Base-by-base conservation (phyloP, 2,113 vertebrate genomes). In the Aphelocoma coerulescens region DNA sequence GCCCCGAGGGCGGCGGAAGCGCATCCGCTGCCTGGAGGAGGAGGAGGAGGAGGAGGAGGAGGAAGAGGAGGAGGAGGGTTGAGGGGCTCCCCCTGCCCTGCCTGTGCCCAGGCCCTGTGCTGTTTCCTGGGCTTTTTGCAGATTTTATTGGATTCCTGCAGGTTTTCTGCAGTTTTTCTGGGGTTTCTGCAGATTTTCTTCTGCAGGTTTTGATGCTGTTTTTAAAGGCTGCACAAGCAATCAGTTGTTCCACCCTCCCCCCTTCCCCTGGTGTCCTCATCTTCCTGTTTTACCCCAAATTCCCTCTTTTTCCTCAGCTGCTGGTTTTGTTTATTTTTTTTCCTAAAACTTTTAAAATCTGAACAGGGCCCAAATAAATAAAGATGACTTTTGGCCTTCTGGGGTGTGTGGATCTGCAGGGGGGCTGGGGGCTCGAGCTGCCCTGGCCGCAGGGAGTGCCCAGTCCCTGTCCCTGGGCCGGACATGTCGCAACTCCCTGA, bases 1-100 rank as follows among this genome's bases (percentile, higher is more conserved):
- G 58, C 88, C 85, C 32, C 14, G 4, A 16, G 69, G 69, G 5
- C 49, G 65, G 65, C 7, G 78, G 65, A 96, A 96, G 46, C 93
- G 91, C 0, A 1, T 93, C 51, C 78, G 95, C 7, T 26, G 41
- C 4, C 6, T 96, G 30, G 81, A 91, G 7, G 93, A 96, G 17
- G 94, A 95, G 1, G 94, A 95, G 1, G 88, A 94, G 5, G 91
- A 95, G 10, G 93, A 92, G 9, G 88, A 93, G 3, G 80, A 61
- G 23, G n/a, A n/a, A n/a, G n/a, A n/a, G n/a, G n/a, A n/a, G n/a
- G 66, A 30, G 7, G 54, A 8, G 33, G 57, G 8, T 16, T 95
- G 55, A 95, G 30, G 32, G 9, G n/a, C 21, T 48, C 21, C 16
- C 10, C 32, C 3, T 26, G 3, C 16, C 33, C 14, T 51, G 6